Evolutionary conservation across 2,113 vertebrate genomes (phyloP), one percentile per base, ranked within the genome.

Genomic region (Misgurnus anguillicaudatus): DNA sequence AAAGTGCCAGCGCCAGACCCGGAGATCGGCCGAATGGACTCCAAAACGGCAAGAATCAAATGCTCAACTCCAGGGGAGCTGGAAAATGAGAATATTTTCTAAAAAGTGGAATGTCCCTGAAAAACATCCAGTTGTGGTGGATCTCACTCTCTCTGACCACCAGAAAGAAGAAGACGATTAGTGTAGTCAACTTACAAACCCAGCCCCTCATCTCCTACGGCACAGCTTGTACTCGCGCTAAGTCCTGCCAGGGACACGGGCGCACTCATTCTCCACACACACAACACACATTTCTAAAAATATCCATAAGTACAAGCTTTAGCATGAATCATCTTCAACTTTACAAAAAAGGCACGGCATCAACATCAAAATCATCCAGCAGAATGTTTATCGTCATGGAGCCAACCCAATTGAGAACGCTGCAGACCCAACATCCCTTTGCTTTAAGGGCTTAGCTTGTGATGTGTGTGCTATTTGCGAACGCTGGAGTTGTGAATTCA

Each of bases 211-310:
- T 55, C 51, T 66, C 60, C 58, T 72, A 74, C 57, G 13, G 45
- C 31, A 67, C 39, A 24, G 72, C 66, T 51, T 79, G 81, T 66
- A 53, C 62, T 65, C 42, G 21, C 68, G 21, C 45, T 41, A 72
- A 69, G 72, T 76, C 42, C 58, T 48, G 41, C 41, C 58, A 36
- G 10, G 76, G 76, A 85, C 61, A 60, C 78, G 63, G 53, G 73
- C 81, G 62, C 78, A 53, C 76, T 84, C 80, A 69, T 53, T 58
- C 48, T 51, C 78, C 77, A 82, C 63, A 77, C 83, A 80, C 64
- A 75, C 76, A 84, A 83, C 74, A 58, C 75, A 71, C 61, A 75
- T 81, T 58, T 78, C 77, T 78, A 68, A 81, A 68, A 66, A 36
- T 55, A 64, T 47, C 21, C 14, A 73, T 41, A 48, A 7, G 64